A percentile compares a stretch with the other conserved stretches of the same genome.
Evolutionary conservation across 2,113 vertebrate species (phyloP).

Genomic region (Pipra filicauda): DNA sequence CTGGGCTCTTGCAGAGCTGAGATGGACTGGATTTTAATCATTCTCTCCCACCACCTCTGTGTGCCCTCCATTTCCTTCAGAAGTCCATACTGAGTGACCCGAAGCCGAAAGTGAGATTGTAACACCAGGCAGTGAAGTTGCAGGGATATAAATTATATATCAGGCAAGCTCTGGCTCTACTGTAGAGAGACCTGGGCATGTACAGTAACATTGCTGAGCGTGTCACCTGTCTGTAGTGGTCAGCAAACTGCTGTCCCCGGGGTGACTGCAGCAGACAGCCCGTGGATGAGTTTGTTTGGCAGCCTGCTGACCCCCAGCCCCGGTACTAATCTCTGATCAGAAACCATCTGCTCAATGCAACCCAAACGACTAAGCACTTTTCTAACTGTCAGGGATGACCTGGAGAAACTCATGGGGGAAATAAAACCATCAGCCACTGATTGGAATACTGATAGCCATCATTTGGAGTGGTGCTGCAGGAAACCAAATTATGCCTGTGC

Average conservation of each 20-base stretch:
- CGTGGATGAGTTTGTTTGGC: slow-evolving; percentile 17
- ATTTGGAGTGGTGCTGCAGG: slow-evolving; percentile 55
- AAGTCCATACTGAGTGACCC: not conserved
- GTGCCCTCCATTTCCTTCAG: slow-evolving; percentile 10
- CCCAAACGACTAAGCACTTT: slow-evolving; percentile 50
- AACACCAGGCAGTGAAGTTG: not conserved
- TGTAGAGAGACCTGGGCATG: not conserved
- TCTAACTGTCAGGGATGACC: slow-evolving; percentile 63
- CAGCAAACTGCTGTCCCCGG: not conserved
- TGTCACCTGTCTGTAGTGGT: slow-evolving; percentile 43
- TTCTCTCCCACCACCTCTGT: not conserved
- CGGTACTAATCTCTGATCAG: slow-evolving; percentile 75
- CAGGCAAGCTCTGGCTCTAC: not conserved
- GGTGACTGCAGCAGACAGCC: not conserved
- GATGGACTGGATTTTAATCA: not conserved
- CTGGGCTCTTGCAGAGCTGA: not conserved
- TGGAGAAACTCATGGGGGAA: slow-evolving; percentile 71
- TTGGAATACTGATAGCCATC: slow-evolving; percentile 67
- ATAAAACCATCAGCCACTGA: slow-evolving; percentile 67
- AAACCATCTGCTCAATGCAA: slow-evolving; percentile 75
- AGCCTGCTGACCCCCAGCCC: slow-evolving; percentile 65
- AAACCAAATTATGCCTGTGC: slow-evolving; percentile 63
- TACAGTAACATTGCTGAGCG: not conserved
- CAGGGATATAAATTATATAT: slow-evolving; percentile 50
- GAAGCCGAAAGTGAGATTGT: not conserved